These are phyloP conservation scores for Paracanthobrama guichenoti DNA, from an alignment of 2,113 vertebrate species.

Conservation along the genomic window DNA sequence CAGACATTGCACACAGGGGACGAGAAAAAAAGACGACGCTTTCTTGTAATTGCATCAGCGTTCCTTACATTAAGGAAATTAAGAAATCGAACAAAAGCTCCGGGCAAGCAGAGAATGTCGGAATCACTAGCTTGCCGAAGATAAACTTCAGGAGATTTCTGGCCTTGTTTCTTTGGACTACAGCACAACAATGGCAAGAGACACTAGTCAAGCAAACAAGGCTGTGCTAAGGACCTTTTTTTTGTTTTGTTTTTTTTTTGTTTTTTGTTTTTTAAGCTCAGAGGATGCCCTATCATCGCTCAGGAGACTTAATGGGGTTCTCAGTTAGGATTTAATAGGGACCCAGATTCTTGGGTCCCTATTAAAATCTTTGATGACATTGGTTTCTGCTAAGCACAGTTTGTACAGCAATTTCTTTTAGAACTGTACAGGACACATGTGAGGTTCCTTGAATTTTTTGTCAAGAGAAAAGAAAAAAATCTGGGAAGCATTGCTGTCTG, in stretches of 20 bases:
- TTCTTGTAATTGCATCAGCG: constrained; percentile 49
- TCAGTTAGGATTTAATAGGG: neutral
- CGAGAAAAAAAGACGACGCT: neutral
- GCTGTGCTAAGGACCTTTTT: neutral
- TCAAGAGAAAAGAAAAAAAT: neutral
- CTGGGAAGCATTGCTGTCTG: neutral
- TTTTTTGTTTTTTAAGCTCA: too few species aligned
- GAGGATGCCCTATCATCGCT: neutral
- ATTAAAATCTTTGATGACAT: neutral
- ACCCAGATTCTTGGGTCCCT: neutral
- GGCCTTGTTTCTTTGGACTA: neutral
- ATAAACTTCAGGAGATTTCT: constrained; percentile 18
- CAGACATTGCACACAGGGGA: constrained; percentile 26
- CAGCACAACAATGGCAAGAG: neutral
- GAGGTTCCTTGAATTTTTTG: neutral
- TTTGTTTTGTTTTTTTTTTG: too few species aligned
- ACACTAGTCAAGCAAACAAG: neutral
- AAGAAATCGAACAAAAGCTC: constrained; percentile 47
- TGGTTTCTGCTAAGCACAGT: neutral
- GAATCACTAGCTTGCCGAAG: constrained; percentile 8
- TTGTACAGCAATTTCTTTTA: neutral
- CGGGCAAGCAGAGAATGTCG: constrained; percentile 26
- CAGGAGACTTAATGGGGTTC: neutral
- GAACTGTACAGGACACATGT: neutral
- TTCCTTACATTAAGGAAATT: constrained; percentile 39